Conservation (phyloP, 1,140 invertebrate species). For the Metopolophium dirhodum region DNA sequence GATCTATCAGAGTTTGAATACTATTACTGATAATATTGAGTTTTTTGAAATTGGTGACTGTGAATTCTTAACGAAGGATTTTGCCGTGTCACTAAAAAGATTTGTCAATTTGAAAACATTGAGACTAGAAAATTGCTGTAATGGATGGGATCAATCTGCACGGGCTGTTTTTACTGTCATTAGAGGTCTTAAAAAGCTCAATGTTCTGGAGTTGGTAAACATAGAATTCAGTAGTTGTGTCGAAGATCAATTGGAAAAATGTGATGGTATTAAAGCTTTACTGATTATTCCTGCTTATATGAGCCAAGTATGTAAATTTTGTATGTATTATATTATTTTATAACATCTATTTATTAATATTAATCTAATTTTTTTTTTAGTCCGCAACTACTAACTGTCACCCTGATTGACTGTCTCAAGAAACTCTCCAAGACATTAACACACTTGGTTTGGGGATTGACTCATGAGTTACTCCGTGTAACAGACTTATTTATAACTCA, state of each 20-base stretch:
- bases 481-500: conserved; percentile 82
- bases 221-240: conserved; percentile 81
- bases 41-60: conserved; percentile 82
- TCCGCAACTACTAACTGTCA: conserved; percentile 82
- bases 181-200: conserved; percentile 32
- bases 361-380: conserved; percentile 63
- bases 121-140: conserved; percentile 73
- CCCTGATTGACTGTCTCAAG: conserved; percentile 75
- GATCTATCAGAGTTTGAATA: neutral
- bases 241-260: conserved; percentile 73
- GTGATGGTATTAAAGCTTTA: conserved; percentile 74
- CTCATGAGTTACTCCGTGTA: conserved; percentile 77
- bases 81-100: conserved; percentile 67
- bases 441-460: conserved; percentile 82
- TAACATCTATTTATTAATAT: conserved; percentile 1
- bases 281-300: conserved; percentile 84
- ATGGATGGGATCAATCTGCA: conserved; percentile 64
- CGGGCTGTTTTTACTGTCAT: conserved; percentile 34
- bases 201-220: conserved; percentile 75
- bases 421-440: conserved; percentile 73
- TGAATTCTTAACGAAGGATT: conserved; percentile 71
- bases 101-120: conserved; percentile 71
- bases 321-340: neutral
- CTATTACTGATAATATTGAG: conserved; percentile 68
- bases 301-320: conserved; percentile 64